phyloP scores from a whole-genome alignment of 2,888 invertebrate genomes.

The Oithona nana region DNA sequence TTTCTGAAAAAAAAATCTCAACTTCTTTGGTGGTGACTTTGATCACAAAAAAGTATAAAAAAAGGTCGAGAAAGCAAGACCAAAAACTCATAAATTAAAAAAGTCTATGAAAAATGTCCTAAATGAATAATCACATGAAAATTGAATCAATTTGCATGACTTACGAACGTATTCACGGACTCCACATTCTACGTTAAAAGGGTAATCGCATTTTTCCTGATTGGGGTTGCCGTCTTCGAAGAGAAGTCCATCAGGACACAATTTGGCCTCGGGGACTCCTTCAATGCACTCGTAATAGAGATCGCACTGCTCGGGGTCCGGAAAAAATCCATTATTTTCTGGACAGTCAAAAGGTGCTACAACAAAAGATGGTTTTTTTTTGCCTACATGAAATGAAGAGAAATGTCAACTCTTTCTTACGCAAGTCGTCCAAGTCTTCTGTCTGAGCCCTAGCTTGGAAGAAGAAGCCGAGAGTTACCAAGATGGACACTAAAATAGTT shows the following conservation, averaged over 20 bases:
- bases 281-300: constrained; percentile 22
- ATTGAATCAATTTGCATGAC: constrained; percentile 8
- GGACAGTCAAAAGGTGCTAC: constrained; percentile 19
- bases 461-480: too few relatives aligned
- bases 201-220: constrained; percentile 18
- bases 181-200: constrained; percentile 18
- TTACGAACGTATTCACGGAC: constrained; percentile 18
- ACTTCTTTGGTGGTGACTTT: too few relatives aligned
- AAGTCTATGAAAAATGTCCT: too few relatives aligned
- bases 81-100: neutral
- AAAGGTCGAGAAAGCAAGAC: too few relatives aligned
- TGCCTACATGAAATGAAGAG: neutral
- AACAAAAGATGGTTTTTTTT: too few relatives aligned
- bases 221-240: constrained; percentile 20
- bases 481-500: too few relatives aligned
- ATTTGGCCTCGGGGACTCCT: constrained; percentile 19
- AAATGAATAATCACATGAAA: neutral
- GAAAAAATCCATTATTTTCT: constrained; percentile 21
- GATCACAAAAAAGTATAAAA: too few relatives aligned
- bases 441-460: too few relatives aligned
- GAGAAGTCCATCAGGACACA: constrained; percentile 22
- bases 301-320: constrained; percentile 22
- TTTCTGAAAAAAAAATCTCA: constrained; percentile 3
- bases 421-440: too few relatives aligned
- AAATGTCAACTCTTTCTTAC: neutral